Base-by-base conservation (phyloP, 2,888 invertebrate genomes). In the Acanthoscelides obtectus region DNA sequence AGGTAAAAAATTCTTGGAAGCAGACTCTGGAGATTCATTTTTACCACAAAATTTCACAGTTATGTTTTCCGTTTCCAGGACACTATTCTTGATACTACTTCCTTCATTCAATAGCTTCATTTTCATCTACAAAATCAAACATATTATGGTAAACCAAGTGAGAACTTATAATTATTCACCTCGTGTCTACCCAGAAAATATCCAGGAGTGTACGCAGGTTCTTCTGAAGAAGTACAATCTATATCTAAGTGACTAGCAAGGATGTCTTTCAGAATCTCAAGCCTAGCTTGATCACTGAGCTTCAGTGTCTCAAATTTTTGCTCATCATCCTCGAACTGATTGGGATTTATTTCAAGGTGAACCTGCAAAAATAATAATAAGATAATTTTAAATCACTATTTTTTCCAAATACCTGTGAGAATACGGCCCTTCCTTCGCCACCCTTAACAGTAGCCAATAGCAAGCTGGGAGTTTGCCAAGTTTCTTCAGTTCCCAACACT, bases 391-490 rank as follows among this genome's bases (percentile, higher is more conserved):
- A 17, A n/a, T 6, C 45, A 45, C 12, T 1, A 6, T 1, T 45
- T 45, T 12, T 6, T 12, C 45, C 1, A 6, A 45, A 72, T 81
- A 92, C 93, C 87, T 93, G 93, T 22, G 95, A 95, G 82, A 95
- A 94, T 66, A 95, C 90, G 4, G 93, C 93, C 76, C 90, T 88
- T 20, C 95, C 95, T 20, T 88, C 89, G 69, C 89, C 90, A 25
- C 88, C 88, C 22, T 88, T 87, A 65, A 88, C 87, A 0, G 89
- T 88, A 0, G 94, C 94, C 78, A 94, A 87, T 72, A 95, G 86
- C 71, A 95, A 87, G 74, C 94, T 94, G 0, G 95, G 95, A 0
- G 94, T 94, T 71, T 94, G 92, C 94, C 95, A 95, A 0, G 94
- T 95, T 83, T 95, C 94, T 80, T 95, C 95, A 0, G 92, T 92